A percentile compares a stretch with the other conserved stretches of the same genome.
phyloP scores from a whole-genome alignment of 1,140 invertebrate genomes.

The Oryctes rhinoceros region DNA sequence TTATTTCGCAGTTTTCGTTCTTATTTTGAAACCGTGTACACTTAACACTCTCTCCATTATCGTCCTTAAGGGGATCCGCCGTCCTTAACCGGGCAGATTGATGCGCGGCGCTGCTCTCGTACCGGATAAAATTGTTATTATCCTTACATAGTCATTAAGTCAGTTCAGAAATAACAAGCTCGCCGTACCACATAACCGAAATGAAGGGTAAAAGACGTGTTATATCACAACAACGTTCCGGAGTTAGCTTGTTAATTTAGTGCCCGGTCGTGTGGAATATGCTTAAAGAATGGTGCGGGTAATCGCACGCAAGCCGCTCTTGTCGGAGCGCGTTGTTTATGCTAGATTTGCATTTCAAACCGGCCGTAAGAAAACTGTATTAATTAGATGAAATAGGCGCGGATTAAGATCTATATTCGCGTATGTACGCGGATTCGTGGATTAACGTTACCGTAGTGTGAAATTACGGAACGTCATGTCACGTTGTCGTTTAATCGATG shows the following conservation, averaged over 20 bases:
- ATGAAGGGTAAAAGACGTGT: conserved; percentile 14
- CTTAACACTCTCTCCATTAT: conserved; percentile 14
- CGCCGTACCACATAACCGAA: conserved; percentile 8
- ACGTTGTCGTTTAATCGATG: neutral
- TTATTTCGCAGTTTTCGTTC: conserved; percentile 10
- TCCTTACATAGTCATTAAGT: conserved; percentile 6
- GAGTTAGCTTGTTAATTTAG: conserved; percentile 12
- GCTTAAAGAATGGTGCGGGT: neutral
- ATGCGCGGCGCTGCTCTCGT: conserved; percentile 11
- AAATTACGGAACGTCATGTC: neutral
- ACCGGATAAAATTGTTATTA: conserved; percentile 5
- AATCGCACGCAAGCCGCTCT: neutral
- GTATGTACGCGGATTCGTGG: neutral
- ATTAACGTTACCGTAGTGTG: neutral
- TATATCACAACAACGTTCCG: neutral
- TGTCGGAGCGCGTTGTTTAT: neutral
- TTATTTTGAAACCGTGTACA: neutral
- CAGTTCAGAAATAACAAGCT: conserved; percentile 14
- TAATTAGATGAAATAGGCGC: conserved; percentile 10
- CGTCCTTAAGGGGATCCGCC: neutral
- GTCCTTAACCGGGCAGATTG: neutral
- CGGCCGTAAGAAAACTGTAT: conserved; percentile 13
- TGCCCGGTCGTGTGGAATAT: conserved; percentile 2
- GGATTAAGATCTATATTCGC: neutral
- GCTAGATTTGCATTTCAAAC: conserved; percentile 4